These are phyloP conservation scores for Tokudaia muenninki DNA, from an alignment of 2,797 vertebrate species.

Conservation along the genomic window DNA sequence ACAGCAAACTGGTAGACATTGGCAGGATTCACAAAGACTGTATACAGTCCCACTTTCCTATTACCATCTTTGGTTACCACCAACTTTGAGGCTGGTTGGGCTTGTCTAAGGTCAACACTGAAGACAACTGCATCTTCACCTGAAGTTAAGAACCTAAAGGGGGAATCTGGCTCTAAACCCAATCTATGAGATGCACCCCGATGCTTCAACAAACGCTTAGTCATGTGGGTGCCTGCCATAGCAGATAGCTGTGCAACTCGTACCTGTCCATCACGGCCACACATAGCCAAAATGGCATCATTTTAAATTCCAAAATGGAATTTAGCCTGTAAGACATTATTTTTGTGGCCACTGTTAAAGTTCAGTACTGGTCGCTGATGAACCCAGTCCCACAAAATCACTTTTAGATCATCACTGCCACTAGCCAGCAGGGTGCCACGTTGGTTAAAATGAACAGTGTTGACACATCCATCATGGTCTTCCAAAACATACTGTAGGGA, in stretches of 20 bases:
- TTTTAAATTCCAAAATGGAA: too few relatives aligned
- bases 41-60: conserved; percentile 95
- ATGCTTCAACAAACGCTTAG: conserved; percentile 94
- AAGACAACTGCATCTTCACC: conserved; percentile 95
- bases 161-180: conserved; percentile 94
- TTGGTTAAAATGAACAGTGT: conserved; percentile 96
- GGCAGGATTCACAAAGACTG: conserved; percentile 93
- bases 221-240: conserved; percentile 92
- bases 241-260: conserved; percentile 93
- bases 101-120: conserved; percentile 94
- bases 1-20: conserved; percentile 95
- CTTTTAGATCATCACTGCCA: conserved; percentile 93
- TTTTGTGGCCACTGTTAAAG: conserved; percentile 95
- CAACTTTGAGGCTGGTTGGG: conserved; percentile 93
- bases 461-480: conserved; percentile 93
- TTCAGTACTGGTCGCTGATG: conserved; percentile 89
- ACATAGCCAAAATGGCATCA: conserved; percentile 94
- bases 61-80: conserved; percentile 94
- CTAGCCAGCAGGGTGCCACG: conserved; percentile 93
- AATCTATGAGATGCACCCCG: conserved; percentile 95
- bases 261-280: conserved; percentile 94
- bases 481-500: conserved; percentile 92
- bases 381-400: conserved; percentile 95
- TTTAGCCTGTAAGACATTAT: conserved; percentile 96
- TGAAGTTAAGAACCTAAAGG: conserved; percentile 95